phyloP scores from a whole-genome alignment of 2,888 invertebrate species.

The Imbricaverruca yamaguchii region DNA sequence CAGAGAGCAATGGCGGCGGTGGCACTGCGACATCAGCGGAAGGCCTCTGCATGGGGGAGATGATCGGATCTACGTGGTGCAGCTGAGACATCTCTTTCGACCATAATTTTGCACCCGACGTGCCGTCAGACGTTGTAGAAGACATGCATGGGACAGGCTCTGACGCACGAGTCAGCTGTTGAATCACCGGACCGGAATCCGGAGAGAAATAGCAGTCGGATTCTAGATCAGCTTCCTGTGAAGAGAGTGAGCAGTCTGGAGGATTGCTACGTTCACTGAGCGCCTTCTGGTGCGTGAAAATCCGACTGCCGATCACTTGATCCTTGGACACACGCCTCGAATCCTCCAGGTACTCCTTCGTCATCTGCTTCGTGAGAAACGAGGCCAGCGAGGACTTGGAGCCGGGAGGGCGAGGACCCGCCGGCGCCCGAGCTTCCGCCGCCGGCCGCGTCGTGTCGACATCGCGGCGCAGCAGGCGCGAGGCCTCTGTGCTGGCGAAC shows the following conservation, averaged over 20 bases:
- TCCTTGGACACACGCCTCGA: neutral
- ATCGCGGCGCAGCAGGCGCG: neutral
- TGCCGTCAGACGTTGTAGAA: too few relatives aligned
- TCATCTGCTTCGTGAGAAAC: constrained; percentile 13
- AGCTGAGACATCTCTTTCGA: too few relatives aligned
- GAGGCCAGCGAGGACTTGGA: neutral
- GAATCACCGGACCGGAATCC: too few relatives aligned
- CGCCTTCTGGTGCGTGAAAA: neutral
- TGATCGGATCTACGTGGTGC: too few relatives aligned
- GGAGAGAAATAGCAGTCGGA: too few relatives aligned
- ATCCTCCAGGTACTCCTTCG: constrained; percentile 7
- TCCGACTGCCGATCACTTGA: neutral
- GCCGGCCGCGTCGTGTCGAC: neutral
- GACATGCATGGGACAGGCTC: too few relatives aligned
- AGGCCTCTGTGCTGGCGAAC: neutral
- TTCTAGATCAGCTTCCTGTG: neutral
- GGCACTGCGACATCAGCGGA: too few relatives aligned
- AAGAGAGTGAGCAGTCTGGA: neutral
- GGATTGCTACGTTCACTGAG: neutral
- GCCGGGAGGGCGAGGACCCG: neutral
- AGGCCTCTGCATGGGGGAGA: too few relatives aligned
- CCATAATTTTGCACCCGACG: too few relatives aligned
- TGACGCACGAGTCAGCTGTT: too few relatives aligned
- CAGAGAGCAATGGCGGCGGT: too few relatives aligned
- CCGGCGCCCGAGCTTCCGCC: neutral